Conservation (phyloP, 2,888 invertebrate genomes). For the Physocephala rufipes region DNA sequence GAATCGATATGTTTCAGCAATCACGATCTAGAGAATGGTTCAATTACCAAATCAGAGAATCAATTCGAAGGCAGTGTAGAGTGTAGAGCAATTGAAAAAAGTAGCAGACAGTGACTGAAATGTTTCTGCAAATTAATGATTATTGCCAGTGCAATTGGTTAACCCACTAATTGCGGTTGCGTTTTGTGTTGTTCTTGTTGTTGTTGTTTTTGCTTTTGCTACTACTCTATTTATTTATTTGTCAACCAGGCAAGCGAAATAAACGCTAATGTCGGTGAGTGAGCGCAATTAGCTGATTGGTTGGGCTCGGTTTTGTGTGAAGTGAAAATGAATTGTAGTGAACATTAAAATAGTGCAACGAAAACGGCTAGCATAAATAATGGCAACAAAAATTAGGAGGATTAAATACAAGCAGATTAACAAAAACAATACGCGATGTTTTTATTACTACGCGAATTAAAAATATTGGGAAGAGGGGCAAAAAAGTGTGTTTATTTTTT, state of each 20-base stretch:
- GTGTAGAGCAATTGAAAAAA: no score
- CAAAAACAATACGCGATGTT: background rate
- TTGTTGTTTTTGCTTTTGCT: background rate
- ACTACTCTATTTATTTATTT: background rate
- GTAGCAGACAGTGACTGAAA: no score
- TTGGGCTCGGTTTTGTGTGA: background rate
- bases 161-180: no score
- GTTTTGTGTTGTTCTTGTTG: background rate
- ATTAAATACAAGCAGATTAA: background rate
- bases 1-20: no score
- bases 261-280: background rate
- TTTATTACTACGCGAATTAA: background rate
- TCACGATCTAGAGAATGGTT: no score
- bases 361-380: background rate
- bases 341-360: background rate
- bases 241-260: background rate
- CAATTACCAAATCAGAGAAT: no score
- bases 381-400: background rate
- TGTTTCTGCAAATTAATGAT: no score
- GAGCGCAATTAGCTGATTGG: background rate
- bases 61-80: no score
- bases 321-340: background rate
- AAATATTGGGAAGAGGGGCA: background rate
- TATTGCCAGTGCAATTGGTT: no score
- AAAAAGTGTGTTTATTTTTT: no score